Percentiles rank a stretch among this genome's conserved stretches.
Evolutionary conservation across 2,888 invertebrate species (phyloP).

Genomic region (Acleris laterana): DNA sequence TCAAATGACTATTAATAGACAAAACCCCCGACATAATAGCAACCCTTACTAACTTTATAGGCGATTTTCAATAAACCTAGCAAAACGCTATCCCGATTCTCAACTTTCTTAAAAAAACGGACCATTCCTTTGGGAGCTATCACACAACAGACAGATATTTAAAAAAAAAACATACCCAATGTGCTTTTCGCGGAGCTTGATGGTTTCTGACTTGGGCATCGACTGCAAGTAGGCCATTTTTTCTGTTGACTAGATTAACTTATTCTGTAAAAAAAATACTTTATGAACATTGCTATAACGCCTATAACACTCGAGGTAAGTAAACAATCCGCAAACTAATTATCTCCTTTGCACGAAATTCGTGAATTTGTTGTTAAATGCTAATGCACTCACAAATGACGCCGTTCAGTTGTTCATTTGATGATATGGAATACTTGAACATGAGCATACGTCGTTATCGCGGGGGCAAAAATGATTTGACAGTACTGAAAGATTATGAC

Average conservation of each 20-base stretch:
- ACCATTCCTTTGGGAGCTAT: too few relatives aligned
- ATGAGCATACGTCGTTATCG: too few relatives aligned
- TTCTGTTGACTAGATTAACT: conserved; percentile 34
- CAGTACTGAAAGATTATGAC: too few relatives aligned
- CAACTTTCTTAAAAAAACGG: too few relatives aligned
- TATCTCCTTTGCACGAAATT: not conserved
- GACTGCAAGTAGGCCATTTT: conserved; percentile 86
- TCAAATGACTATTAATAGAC: too few relatives aligned
- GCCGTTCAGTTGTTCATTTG: not conserved
- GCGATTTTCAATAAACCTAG: too few relatives aligned
- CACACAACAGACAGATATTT: too few relatives aligned
- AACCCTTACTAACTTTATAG: too few relatives aligned
- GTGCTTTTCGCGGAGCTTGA: conserved; percentile 91
- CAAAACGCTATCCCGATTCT: too few relatives aligned
- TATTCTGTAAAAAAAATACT: conserved; percentile 49
- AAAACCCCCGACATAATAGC: too few relatives aligned
- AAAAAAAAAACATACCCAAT: conserved; percentile 89
- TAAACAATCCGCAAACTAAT: not conserved
- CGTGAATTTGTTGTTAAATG: conserved; percentile 25
- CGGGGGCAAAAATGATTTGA: too few relatives aligned
- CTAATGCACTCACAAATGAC: not conserved
- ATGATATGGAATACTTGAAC: too few relatives aligned
- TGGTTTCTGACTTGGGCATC: conserved; percentile 91
- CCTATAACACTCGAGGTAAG: conserved; percentile 5
- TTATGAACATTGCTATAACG: not conserved